Base-by-base conservation (phyloP, 2,888 invertebrate genomes). In the Pecten maximus region DNA sequence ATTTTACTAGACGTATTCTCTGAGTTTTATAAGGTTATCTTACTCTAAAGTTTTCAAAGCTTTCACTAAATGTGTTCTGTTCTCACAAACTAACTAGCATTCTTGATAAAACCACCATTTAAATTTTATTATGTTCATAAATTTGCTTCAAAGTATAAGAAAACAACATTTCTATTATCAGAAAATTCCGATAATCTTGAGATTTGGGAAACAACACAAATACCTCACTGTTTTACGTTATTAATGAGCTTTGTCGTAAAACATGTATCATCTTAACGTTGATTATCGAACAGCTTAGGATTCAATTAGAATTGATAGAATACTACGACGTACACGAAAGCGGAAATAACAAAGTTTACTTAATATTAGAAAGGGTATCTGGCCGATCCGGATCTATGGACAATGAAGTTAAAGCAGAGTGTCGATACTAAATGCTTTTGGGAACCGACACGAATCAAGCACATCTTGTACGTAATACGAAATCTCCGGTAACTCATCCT, bases 381-480 rank as follows among this genome's bases (percentile, higher is more conserved):
- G 74, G 74, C 10, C 74, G 74, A 74, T 35, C 74, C 74, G 74
- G 74, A 74, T 35, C 74, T 35, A 15, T 74, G 15, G 19, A 35
- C 74, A 74, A 74, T 35, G 74, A 28, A 28, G 74, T 74, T 74
- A 74, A 74, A 74, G 74, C 28, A 10, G 74, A 28, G 74, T 74
- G 74, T 74, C 74, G 74, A 74, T 74, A 74, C 74, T 74, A 74
- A 74, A 74, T 35, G 74, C 35, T 35, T 74, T 74, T 74, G 28
- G 74, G 60, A 23, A 10, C 74, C 74, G 74, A 74, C 28, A 74
- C 28, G 74, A 74, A 74, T 35, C 35, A 74, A 74, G 35, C 19
- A 35, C 74, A 74, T 74, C 74, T 35, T 74, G 28, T 28, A 74
- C 74, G 16, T 74, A 74, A 35, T 74, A 35, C 12, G 28, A 74